Conservation (phyloP, 1,140 invertebrate genomes). For the Bombus pascuorum region DNA sequence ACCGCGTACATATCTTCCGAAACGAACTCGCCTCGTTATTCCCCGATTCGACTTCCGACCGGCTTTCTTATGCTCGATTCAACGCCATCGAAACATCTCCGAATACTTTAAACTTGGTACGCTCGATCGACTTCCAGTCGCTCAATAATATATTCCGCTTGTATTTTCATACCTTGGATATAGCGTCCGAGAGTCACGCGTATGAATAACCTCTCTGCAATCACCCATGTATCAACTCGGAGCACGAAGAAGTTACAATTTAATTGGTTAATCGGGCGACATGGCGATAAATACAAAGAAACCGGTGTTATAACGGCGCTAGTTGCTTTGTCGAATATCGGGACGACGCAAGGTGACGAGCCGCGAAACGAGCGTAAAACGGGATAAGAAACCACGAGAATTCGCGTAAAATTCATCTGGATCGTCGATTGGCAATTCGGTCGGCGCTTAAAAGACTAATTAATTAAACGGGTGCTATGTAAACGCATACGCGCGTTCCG, state of each 20-base stretch:
- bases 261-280: too few relatives aligned
- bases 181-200: background rate
- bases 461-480: constrained; percentile 57
- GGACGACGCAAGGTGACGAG: background rate
- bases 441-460: constrained; percentile 55
- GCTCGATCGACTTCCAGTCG: background rate
- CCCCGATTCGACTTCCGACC: background rate
- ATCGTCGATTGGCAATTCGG: constrained; percentile 35
- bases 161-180: background rate
- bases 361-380: background rate
- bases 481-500: constrained; percentile 37
- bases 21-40: background rate
- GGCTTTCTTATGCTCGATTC: background rate
- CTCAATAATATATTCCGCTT: background rate
- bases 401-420: constrained; percentile 35
- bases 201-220: background rate
- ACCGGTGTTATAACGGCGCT: too few relatives aligned
- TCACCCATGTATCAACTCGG: background rate
- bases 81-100: background rate
- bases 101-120: background rate
- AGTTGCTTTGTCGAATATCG: too few relatives aligned
- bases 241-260: too few relatives aligned
- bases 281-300: background rate
- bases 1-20: too few relatives aligned
- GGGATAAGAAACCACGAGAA: constrained; percentile 38